Conservation (phyloP, 1,140 invertebrate genomes). For the Drosophila pruinosa region DNA sequence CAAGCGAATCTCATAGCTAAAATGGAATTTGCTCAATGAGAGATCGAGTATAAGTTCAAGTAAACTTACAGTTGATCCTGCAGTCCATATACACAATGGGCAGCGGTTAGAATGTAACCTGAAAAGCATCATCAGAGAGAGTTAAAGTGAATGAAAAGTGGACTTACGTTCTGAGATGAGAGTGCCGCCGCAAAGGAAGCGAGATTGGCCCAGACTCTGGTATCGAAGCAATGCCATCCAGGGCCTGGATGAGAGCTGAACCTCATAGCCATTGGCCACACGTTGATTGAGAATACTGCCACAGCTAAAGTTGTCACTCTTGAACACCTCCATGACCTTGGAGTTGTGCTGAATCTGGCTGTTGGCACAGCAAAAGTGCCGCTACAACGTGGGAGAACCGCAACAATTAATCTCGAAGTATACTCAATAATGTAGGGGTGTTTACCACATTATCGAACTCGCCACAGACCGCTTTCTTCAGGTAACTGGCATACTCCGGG, state of each 20-base stretch:
- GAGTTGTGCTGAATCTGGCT: constrained; percentile 65
- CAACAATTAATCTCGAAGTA: not conserved
- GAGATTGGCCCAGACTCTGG: constrained; percentile 27
- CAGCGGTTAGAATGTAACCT: constrained; percentile 87
- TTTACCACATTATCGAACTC: constrained; percentile 56
- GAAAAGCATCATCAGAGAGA: not conserved
- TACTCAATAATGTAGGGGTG: not conserved
- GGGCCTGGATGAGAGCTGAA: constrained; percentile 83
- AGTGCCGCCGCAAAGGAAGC: constrained; percentile 82
- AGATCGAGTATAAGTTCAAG: not conserved
- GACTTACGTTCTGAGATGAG: constrained; percentile 81
- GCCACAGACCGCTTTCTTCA: constrained; percentile 53
- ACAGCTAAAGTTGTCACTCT: constrained; percentile 44
- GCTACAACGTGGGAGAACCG: constrained; percentile 27
- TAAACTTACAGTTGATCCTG: constrained; percentile 65
- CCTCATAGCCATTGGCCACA: constrained; percentile 79
- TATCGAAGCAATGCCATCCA: constrained; percentile 85
- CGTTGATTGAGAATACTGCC: constrained; percentile 65
- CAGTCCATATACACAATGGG: constrained; percentile 76
- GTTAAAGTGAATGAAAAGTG: too few species aligned
- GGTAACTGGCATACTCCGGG: constrained; percentile 47
- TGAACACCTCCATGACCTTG: constrained; percentile 59
- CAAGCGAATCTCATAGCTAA: constrained; percentile 84
- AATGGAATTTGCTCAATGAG: not conserved
- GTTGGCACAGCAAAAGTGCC: constrained; percentile 58